Percentiles rank a stretch among this genome's conserved stretches.
These are phyloP conservation scores for Beroe forskalii DNA, from an alignment of 37 sponge, comb jelly and placozoan genomes.

Conservation along the genomic window DNA sequence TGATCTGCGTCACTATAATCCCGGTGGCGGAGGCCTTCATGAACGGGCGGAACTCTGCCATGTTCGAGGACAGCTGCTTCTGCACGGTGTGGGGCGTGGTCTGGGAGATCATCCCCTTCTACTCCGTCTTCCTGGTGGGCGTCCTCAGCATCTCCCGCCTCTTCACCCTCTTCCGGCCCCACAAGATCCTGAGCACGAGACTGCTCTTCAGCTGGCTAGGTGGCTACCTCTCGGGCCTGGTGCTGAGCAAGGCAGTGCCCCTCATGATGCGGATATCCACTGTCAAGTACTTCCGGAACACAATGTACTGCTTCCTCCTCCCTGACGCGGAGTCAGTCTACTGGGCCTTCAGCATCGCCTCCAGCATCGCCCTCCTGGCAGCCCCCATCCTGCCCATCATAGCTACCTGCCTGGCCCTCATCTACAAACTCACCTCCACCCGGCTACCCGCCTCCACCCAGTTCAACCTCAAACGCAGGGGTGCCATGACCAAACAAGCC, in stretches of 20 bases:
- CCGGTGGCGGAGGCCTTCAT: conserved; percentile 48
- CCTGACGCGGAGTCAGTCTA: background rate
- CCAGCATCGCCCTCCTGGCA: conserved; percentile 7
- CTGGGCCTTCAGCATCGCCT: conserved; percentile 41
- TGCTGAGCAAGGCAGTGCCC: conserved; percentile 44
- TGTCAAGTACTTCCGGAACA: conserved; percentile 19
- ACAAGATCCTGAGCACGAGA: background rate
- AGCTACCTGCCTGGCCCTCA: conserved; percentile 21
- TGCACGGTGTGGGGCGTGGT: conserved; percentile 41
- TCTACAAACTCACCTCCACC: conserved; percentile 46
- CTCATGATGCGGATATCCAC: background rate
- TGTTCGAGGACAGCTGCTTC: conserved; percentile 31
- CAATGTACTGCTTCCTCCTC: conserved; percentile 62
- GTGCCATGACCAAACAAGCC: conserved; percentile 10
- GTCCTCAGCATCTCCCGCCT: conserved; percentile 53
- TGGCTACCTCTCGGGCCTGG: conserved; percentile 24
- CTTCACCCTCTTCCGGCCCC: conserved; percentile 27
- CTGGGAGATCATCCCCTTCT: conserved; percentile 64
- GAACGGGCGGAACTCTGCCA: background rate
- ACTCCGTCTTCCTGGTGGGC: conserved; percentile 56
- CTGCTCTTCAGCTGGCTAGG: background rate
- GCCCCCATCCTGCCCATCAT: conserved; percentile 53
- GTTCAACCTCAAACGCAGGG: background rate
- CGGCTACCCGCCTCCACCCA: background rate
- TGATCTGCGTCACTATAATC: conserved; percentile 20